Evolutionary conservation across 2,888 invertebrate genomes (phyloP), one percentile per base, ranked within the genome.

Genomic region (Axea sp.): DNA sequence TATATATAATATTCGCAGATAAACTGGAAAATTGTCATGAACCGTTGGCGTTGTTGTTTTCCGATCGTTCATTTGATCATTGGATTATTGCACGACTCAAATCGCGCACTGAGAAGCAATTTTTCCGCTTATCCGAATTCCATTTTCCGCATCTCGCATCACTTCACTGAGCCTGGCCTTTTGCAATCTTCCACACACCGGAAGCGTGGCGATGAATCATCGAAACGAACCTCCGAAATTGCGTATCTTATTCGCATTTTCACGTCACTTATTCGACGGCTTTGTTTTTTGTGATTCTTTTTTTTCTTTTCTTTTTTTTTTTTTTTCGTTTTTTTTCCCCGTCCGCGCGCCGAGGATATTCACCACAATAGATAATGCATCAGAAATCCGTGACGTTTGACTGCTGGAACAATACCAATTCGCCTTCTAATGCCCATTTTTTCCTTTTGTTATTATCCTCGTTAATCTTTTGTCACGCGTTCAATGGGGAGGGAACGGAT

Each of bases 381-480:
- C 68, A 57, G 45, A 53, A 64, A 65, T 65, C 55, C 49, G 67
- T 64, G 76, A 77, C 77, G 69, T 73, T 76, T 67, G 72, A 73
- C 72, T 64, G 71, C 57, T 53, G 65, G 57, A 67, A 76, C 73
- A 76, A 76, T 75, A 73, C 67, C 65, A 62, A 71, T 75, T 77
- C 75, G 69, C 69, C 75, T 77, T 73, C 69, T 71, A 76, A 75
- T 71, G 62, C 37, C 67, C 67, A 60, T 67, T 65, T 72, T 53
- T 59, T 45, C 33, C 39, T 55, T 37, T 41, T 59, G 60, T 65
- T 73, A 73, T 60, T 65, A 67, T 60, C 47, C 60, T 53, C 45
- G 60, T 47, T 65, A 60, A 53, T 55, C 69, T 69, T 49, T 43
- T 71, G 62, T 64, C 64, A 30, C 43, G 35, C 43, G 43, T 35